These are phyloP conservation scores for Netelia melanura DNA, from an alignment of 2,888 invertebrate genomes.

Conservation along the genomic window DNA sequence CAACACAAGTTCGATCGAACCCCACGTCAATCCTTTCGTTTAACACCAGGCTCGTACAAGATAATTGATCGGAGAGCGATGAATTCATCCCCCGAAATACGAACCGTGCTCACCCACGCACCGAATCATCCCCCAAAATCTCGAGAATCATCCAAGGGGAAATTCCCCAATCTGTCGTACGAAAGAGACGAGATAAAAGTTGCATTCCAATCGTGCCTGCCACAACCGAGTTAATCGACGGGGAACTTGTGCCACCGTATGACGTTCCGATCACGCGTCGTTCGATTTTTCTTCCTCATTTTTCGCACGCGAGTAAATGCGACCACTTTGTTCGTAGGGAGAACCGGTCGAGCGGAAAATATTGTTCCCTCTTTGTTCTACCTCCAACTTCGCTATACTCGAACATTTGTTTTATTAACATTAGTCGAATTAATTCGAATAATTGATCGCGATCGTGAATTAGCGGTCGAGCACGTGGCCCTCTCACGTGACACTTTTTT, in stretches of 20 bases:
- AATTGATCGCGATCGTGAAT: not conserved
- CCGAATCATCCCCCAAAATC: constrained; percentile 33
- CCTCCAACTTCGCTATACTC: not conserved
- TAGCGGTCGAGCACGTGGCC: no score
- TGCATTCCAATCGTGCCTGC: constrained; percentile 36
- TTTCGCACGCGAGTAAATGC: constrained; percentile 24
- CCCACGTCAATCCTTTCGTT: constrained; percentile 48
- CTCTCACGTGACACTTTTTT: not conserved
- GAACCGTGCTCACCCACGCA: constrained; percentile 37
- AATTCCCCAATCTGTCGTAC: constrained; percentile 52
- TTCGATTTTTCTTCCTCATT: constrained; percentile 33
- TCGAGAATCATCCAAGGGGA: constrained; percentile 46
- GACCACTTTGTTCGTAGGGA: constrained; percentile 37
- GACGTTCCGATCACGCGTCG: constrained; percentile 38
- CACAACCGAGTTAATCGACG: constrained; percentile 55
- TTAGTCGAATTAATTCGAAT: constrained; percentile 2
- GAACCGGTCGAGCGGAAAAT: not conserved
- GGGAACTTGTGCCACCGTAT: constrained; percentile 42
- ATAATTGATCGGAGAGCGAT: constrained; percentile 50
- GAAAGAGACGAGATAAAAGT: constrained; percentile 42
- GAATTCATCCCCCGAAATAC: constrained; percentile 44
- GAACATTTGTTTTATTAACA: not conserved
- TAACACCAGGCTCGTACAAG: constrained; percentile 10
- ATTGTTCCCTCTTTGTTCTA: not conserved
- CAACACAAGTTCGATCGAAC: constrained; percentile 29